A percentile compares a stretch with the other conserved stretches of the same genome.
phyloP scores from a whole-genome alignment of 2,113 vertebrate species.

The Clarias macrocephalus region DNA sequence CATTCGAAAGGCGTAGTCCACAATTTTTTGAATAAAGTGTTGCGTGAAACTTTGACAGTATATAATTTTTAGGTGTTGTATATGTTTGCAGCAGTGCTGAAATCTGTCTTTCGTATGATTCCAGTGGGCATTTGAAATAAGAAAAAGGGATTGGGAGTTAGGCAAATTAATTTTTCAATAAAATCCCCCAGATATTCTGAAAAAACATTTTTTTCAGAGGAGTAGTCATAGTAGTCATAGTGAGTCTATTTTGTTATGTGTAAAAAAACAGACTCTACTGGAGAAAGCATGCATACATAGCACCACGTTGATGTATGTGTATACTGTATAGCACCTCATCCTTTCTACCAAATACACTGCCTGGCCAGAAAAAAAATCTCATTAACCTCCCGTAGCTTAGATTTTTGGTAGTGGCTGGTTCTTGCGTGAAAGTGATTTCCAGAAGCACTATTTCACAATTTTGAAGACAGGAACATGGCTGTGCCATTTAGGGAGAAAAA shows the following conservation, averaged over 20 bases:
- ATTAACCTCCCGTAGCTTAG: too few species aligned
- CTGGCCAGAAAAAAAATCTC: too few species aligned
- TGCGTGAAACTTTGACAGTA: conserved; percentile 37
- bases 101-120: conserved; percentile 13
- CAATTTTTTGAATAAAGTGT: conserved; percentile 25
- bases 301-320: background rate
- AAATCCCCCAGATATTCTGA: background rate
- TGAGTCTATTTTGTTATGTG: conserved; percentile 6
- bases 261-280: background rate
- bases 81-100: conserved; percentile 28
- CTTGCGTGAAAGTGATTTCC: too few species aligned
- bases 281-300: background rate
- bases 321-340: background rate
- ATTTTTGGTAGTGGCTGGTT: too few species aligned
- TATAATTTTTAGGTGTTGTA: conserved; percentile 38
- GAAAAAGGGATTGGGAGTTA: background rate
- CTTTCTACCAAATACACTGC: background rate
- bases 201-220: background rate
- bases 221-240: conserved; percentile 5
- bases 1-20: conserved; percentile 25
- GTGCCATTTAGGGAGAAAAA: too few species aligned
- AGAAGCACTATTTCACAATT: too few species aligned
- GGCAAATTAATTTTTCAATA: conserved; percentile 31
- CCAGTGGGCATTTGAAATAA: background rate
- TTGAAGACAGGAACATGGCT: too few species aligned